Evolutionary conservation across 37 sponge, comb jelly and placozoan genomes (phyloP).

Genomic region (Mnemiopsis leidyi): DNA sequence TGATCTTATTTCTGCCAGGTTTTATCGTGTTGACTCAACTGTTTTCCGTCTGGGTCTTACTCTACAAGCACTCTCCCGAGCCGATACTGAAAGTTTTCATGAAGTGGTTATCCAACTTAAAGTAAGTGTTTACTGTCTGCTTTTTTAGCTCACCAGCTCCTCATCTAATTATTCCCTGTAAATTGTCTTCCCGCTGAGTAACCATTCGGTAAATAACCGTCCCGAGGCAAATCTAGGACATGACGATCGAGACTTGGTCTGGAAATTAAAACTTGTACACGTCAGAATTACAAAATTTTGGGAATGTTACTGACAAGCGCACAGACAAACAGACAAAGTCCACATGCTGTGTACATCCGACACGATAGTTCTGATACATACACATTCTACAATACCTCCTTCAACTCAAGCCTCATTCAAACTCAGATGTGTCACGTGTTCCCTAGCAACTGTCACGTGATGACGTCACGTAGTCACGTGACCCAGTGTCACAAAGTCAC

Average conservation of each 20-base stretch:
- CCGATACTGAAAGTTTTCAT: background rate
- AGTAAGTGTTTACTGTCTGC: background rate
- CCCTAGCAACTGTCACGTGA: background rate
- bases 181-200: no score
- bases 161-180: no score
- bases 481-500: background rate
- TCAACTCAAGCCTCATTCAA: background rate
- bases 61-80: background rate
- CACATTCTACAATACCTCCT: background rate
- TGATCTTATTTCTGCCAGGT: background rate
- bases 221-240: no score
- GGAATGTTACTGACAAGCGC: no score
- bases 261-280: no score
- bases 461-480: background rate
- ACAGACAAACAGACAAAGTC: no score
- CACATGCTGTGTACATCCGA: background rate
- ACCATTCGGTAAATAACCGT: no score
- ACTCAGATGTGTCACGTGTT: background rate
- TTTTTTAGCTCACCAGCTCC: background rate
- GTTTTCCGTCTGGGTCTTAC: background rate
- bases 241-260: no score
- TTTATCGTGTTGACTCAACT: background rate
- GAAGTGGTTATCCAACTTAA: background rate
- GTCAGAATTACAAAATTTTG: no score
- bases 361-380: background rate